These are phyloP conservation scores for Epinotia demarniana DNA, from an alignment of 2,888 invertebrate genomes.

Conservation along the genomic window DNA sequence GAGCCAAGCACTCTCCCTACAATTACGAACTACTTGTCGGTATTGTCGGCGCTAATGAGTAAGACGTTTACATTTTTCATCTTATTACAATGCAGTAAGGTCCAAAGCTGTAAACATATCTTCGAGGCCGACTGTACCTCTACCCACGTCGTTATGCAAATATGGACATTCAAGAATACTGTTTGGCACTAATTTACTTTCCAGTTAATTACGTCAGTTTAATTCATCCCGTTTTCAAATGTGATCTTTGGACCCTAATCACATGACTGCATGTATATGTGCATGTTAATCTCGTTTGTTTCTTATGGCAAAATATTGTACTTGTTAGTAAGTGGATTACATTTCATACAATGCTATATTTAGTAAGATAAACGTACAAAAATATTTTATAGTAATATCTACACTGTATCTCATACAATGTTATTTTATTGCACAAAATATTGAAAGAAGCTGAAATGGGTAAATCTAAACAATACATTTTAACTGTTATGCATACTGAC, in stretches of 20 bases:
- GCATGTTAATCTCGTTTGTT: conserved; percentile 9
- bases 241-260: conserved; percentile 40
- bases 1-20: not conserved
- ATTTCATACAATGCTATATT: conserved; percentile 11
- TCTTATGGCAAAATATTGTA: conserved; percentile 40
- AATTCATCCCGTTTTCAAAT: conserved; percentile 1
- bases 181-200: conserved; percentile 34
- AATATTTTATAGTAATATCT: conserved; percentile 52
- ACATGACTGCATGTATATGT: conserved; percentile 14
- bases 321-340: conserved; percentile 32
- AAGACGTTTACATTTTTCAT: not conserved
- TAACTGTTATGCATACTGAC: conserved; percentile 1
- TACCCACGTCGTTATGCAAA: not conserved
- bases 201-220: not conserved
- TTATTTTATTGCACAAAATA: conserved; percentile 40
- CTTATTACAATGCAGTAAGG: conserved; percentile 1
- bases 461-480: not conserved
- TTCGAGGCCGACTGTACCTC: conserved; percentile 1
- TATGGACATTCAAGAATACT: conserved; percentile 31
- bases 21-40: not conserved
- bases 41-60: not conserved
- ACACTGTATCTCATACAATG: conserved; percentile 40
- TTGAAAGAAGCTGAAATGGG: conserved; percentile 15
- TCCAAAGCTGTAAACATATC: not conserved
- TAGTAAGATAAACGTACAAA: conserved; percentile 51